Evolutionary conservation across 2,113 vertebrate genomes (phyloP), one percentile per base, ranked within the genome.

Genomic region (Arvicanthis niloticus): DNA sequence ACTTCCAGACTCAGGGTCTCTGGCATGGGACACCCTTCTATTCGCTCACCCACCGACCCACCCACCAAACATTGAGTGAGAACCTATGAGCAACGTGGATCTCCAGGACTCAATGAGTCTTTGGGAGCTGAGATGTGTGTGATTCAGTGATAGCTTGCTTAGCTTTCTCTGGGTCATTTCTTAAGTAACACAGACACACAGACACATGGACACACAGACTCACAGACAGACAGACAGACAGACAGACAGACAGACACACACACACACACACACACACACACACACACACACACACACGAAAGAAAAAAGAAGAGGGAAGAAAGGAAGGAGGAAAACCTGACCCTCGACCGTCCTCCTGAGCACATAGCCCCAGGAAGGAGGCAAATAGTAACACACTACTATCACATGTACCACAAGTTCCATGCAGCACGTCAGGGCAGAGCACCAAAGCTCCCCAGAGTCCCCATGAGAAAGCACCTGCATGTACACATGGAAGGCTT

Each of bases 381-480:
- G n/a, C 31, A 2, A 4, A 37, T 2, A 7, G 13, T 37, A 29
- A 24, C 87, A 17, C 7, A 0, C 29, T 48, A 45, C 29, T 10
- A 51, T 11, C 10, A 22, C 2, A 13, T 10, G 78, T 40, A 53
- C 29, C 10, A 17, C 3, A 10, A 10, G 78, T 19, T 15, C 17
- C 1, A 17, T 0, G 2, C 3, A n/a, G 80, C 24, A 6, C 7
- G 26, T 58, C 34, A 62, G 34, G 53, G 10, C 40, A n/a, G 37
- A 73, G 10, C 45, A 70, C 21, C 65, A 9, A 13, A 2, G 7
- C 19, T n/a, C 24, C 13, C 16, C 31, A 7, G 37, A 82, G 13
- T 58, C 78, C 5, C 11, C 1, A 1, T 8, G 3, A 2, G 75
- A 34, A 56, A 26, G 67, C 16, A 2, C 56, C 21, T 0, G 5